Percentiles rank a stretch among this genome's conserved stretches.
phyloP scores from a whole-genome alignment of 2,888 invertebrate genomes.

The Argyra leucocephala region DNA sequence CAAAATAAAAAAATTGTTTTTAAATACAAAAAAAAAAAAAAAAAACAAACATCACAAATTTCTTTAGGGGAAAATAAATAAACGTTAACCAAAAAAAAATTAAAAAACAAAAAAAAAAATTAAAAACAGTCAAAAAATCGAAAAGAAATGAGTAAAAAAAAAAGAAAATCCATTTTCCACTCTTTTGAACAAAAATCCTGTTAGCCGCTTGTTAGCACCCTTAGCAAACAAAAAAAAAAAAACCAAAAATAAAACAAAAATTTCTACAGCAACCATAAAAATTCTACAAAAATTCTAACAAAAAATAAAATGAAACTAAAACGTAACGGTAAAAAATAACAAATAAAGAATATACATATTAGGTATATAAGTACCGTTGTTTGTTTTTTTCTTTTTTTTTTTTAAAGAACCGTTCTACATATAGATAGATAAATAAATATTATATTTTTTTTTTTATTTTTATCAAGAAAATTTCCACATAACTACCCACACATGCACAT shows the following conservation, averaged over 20 bases:
- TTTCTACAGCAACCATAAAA: neutral
- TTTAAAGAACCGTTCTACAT: neutral
- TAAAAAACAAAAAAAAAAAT: neutral
- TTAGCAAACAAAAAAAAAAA: neutral
- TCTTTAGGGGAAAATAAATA: neutral
- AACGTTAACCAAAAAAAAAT: neutral
- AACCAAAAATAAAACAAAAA: neutral
- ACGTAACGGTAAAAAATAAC: neutral
- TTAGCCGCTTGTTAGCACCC: slow-evolving; percentile 12
- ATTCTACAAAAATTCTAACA: neutral
- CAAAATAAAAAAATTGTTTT: neutral
- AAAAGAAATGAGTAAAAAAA: neutral
- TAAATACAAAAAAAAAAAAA: neutral
- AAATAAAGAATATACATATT: too few relatives aligned
- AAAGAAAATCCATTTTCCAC: slow-evolving; percentile 5
- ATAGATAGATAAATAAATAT: too few relatives aligned
- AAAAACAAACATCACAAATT: neutral
- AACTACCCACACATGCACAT: too few relatives aligned
- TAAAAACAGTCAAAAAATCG: neutral
- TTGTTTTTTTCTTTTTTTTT: neutral
- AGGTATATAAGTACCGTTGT: neutral
- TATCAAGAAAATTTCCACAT: too few relatives aligned
- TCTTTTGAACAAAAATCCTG: slow-evolving; percentile 11
- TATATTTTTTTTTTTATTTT: too few relatives aligned
- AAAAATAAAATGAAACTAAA: neutral